These are phyloP conservation scores for Patella pellucida DNA, from an alignment of 2,888 invertebrate species.

Conservation along the genomic window DNA sequence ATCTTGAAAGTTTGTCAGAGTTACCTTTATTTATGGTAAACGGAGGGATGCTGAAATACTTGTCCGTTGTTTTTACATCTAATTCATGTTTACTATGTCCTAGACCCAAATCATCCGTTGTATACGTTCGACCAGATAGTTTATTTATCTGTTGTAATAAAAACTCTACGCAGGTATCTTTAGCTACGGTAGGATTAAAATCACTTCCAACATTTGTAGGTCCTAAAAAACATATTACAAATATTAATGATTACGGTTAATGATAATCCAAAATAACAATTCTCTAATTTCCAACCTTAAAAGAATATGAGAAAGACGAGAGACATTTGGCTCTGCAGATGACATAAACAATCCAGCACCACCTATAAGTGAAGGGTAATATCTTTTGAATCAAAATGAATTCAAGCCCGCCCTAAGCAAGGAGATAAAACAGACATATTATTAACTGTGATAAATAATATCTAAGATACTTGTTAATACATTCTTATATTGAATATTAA, in stretches of 20 bases:
- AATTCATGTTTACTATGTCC: slow-evolving; percentile 18
- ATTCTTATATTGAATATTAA: no score
- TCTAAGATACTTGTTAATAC: no score
- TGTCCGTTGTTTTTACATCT: slow-evolving; percentile 63
- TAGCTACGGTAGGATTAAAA: slow-evolving; percentile 32
- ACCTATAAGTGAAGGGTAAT: no score
- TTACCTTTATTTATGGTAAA: slow-evolving; percentile 80
- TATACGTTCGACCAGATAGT: slow-evolving; percentile 47
- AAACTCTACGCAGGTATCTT: slow-evolving; percentile 47
- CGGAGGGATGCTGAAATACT: slow-evolving; percentile 82
- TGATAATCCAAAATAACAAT: background rate
- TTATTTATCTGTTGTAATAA: slow-evolving; percentile 55
- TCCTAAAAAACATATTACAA: slow-evolving; percentile 29
- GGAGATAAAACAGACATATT: no score
- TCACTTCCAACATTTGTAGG: slow-evolving; percentile 46
- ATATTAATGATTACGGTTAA: background rate
- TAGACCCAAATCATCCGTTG: slow-evolving; percentile 39
- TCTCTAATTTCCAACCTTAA: no score
- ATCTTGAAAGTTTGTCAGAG: background rate
- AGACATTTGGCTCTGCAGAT: no score
- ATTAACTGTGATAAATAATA: no score
- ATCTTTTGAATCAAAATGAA: no score
- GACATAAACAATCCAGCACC: no score
- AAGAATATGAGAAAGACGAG: no score
- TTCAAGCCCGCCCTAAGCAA: no score